Evolutionary conservation across 2,113 vertebrate genomes (phyloP).

Genomic region (Corythornis madagascariensis): DNA sequence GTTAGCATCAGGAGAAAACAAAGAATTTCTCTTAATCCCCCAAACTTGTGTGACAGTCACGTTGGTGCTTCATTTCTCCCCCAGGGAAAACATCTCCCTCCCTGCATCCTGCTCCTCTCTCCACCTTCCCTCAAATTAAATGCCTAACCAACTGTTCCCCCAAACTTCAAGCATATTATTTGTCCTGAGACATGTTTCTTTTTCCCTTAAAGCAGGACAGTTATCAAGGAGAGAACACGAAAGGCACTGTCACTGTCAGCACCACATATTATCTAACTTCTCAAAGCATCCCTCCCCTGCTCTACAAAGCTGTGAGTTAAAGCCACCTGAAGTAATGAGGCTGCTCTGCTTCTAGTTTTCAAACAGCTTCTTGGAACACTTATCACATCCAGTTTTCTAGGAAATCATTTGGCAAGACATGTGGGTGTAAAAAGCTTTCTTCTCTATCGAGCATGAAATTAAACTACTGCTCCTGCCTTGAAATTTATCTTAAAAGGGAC

Average conservation of each 20-base stretch:
- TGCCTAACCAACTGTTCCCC: background rate
- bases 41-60: fast-evolving
- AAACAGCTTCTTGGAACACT: background rate
- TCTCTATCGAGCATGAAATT: background rate
- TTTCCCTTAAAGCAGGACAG: background rate
- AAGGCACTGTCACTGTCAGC: background rate
- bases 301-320: background rate
- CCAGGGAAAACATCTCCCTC: background rate
- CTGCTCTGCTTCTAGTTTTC: background rate
- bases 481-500: constrained; percentile 25
- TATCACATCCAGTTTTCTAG: constrained; percentile 5
- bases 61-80: background rate
- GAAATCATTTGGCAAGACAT: constrained; percentile 17
- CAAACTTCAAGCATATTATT: background rate
- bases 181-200: background rate
- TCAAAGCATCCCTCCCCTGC: background rate
- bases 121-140: background rate
- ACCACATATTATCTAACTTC: too few relatives aligned
- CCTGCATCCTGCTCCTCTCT: background rate
- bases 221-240: background rate
- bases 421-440: constrained; percentile 14
- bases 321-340: background rate
- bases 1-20: background rate
- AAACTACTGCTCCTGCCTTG: constrained; percentile 16
- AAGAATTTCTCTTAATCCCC: background rate